Evolutionary conservation across 2,888 invertebrate species (phyloP).

Genomic region (Galerucella calmariensis): DNA sequence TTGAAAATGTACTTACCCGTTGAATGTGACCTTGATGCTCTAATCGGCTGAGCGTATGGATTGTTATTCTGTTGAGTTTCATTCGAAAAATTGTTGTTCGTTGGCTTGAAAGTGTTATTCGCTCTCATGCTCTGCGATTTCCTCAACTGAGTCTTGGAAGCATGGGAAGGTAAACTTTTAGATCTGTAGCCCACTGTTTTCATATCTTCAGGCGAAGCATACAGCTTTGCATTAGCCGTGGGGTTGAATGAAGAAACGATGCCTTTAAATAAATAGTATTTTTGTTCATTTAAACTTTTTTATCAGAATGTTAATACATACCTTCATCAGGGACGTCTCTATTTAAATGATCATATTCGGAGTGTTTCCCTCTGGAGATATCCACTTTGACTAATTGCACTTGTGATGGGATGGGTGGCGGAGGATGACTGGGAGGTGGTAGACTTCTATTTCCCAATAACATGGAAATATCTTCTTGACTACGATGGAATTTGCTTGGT

Average conservation of each 20-base stretch:
- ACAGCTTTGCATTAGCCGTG: constrained; percentile 84
- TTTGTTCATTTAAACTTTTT: too few relatives aligned
- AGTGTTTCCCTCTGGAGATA: constrained; percentile 63
- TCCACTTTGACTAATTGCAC: constrained; percentile 78
- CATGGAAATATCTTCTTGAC: constrained; percentile 76
- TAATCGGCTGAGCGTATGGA: constrained; percentile 72
- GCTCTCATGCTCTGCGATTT: constrained; percentile 73
- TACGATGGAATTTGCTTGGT: constrained; percentile 70
- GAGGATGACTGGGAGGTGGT: constrained; percentile 85
- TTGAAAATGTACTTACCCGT: constrained; percentile 43
- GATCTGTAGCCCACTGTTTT: constrained; percentile 77
- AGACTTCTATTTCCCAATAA: constrained; percentile 62
- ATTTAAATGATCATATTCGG: constrained; percentile 59
- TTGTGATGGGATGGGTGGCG: constrained; percentile 80
- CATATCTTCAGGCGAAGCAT: constrained; percentile 89
- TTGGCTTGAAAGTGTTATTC: constrained; percentile 62
- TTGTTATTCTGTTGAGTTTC: constrained; percentile 62
- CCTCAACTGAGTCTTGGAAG: constrained; percentile 70
- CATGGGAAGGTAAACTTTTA: constrained; percentile 68
- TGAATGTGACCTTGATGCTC: constrained; percentile 63
- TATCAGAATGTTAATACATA: constrained; percentile 31
- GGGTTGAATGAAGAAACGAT: constrained; percentile 92
- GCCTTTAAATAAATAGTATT: constrained; percentile 54
- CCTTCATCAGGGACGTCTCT: constrained; percentile 59
- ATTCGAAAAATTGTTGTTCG: constrained; percentile 40